phyloP scores from a whole-genome alignment of 1,140 invertebrate species.

The Drosophila micromelanica region DNA sequence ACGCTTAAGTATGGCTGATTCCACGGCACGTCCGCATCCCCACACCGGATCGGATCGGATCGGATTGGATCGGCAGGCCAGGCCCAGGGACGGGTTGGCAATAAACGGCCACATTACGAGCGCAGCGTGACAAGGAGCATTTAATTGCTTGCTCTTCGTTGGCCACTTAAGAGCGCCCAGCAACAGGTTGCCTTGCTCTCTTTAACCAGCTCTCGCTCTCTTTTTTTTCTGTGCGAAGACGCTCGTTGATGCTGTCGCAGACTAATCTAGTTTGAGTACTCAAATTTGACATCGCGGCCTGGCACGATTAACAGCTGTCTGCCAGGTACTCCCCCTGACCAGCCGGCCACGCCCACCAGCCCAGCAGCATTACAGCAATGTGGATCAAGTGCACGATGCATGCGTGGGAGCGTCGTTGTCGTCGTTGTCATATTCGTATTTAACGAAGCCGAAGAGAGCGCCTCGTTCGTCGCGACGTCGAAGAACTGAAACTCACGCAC shows the following conservation, averaged over 20 bases:
- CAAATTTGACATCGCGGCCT: conserved; percentile 18
- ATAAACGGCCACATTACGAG: conserved; percentile 46
- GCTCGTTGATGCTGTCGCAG: not conserved
- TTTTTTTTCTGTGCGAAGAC: too few species aligned
- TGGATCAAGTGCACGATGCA: conserved; percentile 43
- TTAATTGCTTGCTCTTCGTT: conserved; percentile 44
- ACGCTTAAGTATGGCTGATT: conserved; percentile 22
- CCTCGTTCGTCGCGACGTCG: conserved; percentile 22
- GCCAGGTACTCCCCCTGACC: not conserved
- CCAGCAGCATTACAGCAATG: conserved; percentile 4
- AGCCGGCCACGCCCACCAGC: not conserved
- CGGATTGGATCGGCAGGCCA: not conserved
- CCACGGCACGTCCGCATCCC: conserved; percentile 23
- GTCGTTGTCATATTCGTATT: too few species aligned
- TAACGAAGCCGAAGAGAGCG: conserved; percentile 25
- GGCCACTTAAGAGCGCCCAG: conserved; percentile 18
- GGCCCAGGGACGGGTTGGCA: conserved; percentile 9
- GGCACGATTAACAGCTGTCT: conserved; percentile 32
- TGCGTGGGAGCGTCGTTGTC: conserved; percentile 35
- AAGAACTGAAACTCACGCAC: conserved; percentile 40
- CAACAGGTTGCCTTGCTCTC: conserved; percentile 2
- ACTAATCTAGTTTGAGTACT: conserved; percentile 3
- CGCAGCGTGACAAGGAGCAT: conserved; percentile 57
- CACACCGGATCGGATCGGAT: not conserved
- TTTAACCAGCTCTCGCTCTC: not conserved